phyloP scores from a whole-genome alignment of 2,888 invertebrate species.

The Pseudoips prasinana region DNA sequence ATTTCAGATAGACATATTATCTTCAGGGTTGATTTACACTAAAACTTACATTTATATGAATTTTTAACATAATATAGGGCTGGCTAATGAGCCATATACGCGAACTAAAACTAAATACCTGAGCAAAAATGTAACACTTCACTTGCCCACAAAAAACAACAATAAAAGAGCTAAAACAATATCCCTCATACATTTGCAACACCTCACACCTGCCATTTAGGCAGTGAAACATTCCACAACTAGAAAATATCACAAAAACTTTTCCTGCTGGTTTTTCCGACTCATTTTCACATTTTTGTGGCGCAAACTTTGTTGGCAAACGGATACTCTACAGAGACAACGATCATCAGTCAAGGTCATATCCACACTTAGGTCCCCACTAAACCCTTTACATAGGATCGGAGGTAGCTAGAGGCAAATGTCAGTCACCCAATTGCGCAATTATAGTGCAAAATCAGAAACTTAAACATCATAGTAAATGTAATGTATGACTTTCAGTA shows the following conservation, averaged over 20 bases:
- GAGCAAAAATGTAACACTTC: too few species aligned
- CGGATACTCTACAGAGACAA: conserved; percentile 17
- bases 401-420: too few species aligned
- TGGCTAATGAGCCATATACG: too few species aligned
- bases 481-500: too few species aligned
- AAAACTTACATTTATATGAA: too few species aligned
- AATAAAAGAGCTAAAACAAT: background rate
- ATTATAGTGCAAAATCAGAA: too few species aligned
- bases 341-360: conserved; percentile 42
- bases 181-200: conserved; percentile 4
- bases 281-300: conserved; percentile 30
- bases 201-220: conserved; percentile 11
- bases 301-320: conserved; percentile 20
- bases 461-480: too few species aligned
- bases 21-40: too few species aligned
- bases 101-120: too few species aligned
- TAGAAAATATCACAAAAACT: conserved; percentile 20
- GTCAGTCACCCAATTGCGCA: too few species aligned
- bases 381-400: conserved; percentile 42
- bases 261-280: conserved; percentile 20
- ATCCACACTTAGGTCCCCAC: conserved; percentile 39
- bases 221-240: conserved; percentile 15
- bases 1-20: too few species aligned
- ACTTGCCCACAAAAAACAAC: background rate
- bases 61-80: too few species aligned